phyloP scores from a whole-genome alignment of 2,797 vertebrate genomes.

The Smutsia temminckii region DNA sequence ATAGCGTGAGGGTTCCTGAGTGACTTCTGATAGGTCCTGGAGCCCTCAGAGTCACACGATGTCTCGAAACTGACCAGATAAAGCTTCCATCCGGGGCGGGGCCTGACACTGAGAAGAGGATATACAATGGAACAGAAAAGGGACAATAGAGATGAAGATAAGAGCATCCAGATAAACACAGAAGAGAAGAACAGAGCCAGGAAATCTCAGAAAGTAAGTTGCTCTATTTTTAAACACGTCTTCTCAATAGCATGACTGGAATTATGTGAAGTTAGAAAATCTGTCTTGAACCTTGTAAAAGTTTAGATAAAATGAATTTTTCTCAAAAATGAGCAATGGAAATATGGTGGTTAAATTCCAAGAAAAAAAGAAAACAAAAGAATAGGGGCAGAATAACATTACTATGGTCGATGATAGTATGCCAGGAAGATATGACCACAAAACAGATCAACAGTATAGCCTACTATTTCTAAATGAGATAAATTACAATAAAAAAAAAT shows the following conservation, averaged over 20 bases:
- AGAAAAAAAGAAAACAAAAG: background rate
- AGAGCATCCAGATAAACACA: background rate
- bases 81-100: background rate
- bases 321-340: background rate
- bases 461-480: background rate
- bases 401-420: background rate
- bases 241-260: background rate
- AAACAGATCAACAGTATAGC: background rate
- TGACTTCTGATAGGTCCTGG: background rate
- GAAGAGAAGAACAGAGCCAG: background rate
- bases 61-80: background rate
- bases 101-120: background rate
- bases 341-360: background rate
- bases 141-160: background rate
- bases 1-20: background rate
- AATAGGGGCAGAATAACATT: background rate
- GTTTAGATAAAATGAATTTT: background rate
- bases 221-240: background rate
- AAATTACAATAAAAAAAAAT: background rate
- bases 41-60: background rate
- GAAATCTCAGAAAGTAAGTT: background rate
- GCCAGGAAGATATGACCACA: background rate
- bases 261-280: background rate
- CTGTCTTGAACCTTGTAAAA: background rate
- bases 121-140: background rate